Conservation (phyloP, 2,113 vertebrate species). For the Rostratula benghalensis region DNA sequence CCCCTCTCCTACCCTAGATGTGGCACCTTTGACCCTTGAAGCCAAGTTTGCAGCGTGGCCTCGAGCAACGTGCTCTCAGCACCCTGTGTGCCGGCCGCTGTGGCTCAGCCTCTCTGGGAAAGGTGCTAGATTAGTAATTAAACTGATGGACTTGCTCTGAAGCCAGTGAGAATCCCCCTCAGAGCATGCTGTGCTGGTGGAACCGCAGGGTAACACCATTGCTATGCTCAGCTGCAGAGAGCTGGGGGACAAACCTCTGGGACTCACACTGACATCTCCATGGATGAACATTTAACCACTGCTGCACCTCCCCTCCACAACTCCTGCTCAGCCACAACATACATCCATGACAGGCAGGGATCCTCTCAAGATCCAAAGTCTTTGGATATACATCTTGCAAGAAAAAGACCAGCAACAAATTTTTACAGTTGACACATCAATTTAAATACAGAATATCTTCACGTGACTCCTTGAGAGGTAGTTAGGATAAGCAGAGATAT, state of each 20-base stretch:
- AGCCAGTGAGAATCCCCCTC: neutral
- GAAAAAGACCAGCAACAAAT: neutral
- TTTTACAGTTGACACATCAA: neutral
- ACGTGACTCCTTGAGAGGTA: neutral
- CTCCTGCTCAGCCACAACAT: neutral
- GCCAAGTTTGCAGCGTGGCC: neutral
- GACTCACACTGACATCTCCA: neutral
- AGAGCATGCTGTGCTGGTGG: neutral
- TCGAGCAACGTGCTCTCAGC: neutral
- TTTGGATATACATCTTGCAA: neutral
- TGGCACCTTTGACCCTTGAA: fast-evolving
- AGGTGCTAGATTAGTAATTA: neutral
- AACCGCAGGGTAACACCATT: neutral
- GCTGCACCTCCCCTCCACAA: neutral
- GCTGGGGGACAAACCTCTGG: neutral
- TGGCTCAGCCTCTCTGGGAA: neutral
- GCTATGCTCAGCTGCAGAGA: neutral
- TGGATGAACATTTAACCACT: neutral
- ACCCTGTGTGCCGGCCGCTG: neutral
- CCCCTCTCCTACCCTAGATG: neutral
- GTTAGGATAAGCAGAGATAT: slow-evolving; percentile 1
- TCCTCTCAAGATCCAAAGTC: neutral
- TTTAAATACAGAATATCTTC: neutral
- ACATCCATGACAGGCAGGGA: neutral
- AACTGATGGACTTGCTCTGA: neutral